phyloP scores from a whole-genome alignment of 2,113 vertebrate genomes.

The Nothocercus nigrocapillus region DNA sequence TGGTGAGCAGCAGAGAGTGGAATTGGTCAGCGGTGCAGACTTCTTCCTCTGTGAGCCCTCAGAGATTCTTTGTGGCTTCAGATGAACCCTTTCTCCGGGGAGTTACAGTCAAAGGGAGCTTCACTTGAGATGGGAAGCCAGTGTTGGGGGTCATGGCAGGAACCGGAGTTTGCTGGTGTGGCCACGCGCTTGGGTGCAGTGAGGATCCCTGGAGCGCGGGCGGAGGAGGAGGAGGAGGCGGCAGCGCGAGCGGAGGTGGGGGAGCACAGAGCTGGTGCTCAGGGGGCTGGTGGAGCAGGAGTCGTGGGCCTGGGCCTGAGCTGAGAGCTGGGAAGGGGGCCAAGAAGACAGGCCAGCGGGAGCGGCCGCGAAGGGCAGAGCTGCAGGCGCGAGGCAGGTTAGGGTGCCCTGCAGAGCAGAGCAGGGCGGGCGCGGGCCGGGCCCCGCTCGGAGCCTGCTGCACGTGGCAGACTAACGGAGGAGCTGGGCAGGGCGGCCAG shows the following conservation, averaged over 20 bases:
- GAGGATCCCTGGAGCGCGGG: background rate
- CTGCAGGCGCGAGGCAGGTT: accelerated
- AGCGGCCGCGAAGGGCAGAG: background rate
- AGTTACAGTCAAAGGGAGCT: background rate
- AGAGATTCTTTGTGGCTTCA: background rate
- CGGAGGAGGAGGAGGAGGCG: background rate
- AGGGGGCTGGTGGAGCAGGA: background rate
- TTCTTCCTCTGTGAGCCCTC: background rate
- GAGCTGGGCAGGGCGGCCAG: background rate
- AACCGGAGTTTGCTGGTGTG: background rate
- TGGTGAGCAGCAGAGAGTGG: background rate
- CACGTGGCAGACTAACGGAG: background rate
- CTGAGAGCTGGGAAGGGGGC: background rate
- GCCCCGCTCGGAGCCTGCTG: background rate
- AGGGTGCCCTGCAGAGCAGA: background rate
- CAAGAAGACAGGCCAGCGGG: background rate
- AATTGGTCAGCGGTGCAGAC: background rate
- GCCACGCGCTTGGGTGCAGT: background rate
- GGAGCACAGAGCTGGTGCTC: background rate
- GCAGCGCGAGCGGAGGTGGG: background rate
- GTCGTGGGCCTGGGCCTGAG: background rate
- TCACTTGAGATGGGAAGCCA: background rate
- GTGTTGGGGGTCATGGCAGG: background rate
- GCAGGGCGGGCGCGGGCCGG: background rate
- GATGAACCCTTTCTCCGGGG: background rate